These are phyloP conservation scores for Benitochromis conjunctus DNA, from an alignment of 2,113 vertebrate species.

Conservation along the genomic window DNA sequence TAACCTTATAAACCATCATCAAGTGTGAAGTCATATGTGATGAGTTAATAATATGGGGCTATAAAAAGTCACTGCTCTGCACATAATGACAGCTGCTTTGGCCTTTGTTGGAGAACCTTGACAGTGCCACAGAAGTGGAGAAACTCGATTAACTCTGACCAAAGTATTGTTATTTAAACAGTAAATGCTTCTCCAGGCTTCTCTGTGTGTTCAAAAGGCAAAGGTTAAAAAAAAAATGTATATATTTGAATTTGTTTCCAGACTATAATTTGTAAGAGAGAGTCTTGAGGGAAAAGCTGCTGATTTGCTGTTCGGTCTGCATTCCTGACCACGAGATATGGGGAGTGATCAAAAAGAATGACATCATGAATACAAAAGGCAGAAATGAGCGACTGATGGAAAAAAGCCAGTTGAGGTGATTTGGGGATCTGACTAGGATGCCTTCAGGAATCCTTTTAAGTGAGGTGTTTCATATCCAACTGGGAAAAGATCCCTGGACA, in stretches of 20 bases:
- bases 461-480: background rate
- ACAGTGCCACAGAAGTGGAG: background rate
- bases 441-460: background rate
- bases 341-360: background rate
- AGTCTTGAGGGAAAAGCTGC: background rate
- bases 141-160: background rate
- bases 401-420: background rate
- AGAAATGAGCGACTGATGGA: background rate
- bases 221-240: background rate
- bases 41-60: constrained; percentile 12
- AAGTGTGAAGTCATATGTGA: too few relatives aligned
- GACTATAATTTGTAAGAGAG: background rate
- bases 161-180: background rate
- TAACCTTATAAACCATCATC: too few relatives aligned
- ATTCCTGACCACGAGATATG: background rate
- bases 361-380: background rate
- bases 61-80: constrained; percentile 1
- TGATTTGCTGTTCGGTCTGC: background rate
- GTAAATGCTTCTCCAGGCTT: background rate
- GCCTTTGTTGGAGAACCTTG: background rate
- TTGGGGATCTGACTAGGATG: background rate
- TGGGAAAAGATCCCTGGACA: background rate
- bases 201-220: background rate
- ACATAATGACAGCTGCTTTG: background rate
- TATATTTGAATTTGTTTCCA: background rate